Evolutionary conservation across 2,797 vertebrate species (phyloP).

Genomic region (Coregonus sp.): DNA sequence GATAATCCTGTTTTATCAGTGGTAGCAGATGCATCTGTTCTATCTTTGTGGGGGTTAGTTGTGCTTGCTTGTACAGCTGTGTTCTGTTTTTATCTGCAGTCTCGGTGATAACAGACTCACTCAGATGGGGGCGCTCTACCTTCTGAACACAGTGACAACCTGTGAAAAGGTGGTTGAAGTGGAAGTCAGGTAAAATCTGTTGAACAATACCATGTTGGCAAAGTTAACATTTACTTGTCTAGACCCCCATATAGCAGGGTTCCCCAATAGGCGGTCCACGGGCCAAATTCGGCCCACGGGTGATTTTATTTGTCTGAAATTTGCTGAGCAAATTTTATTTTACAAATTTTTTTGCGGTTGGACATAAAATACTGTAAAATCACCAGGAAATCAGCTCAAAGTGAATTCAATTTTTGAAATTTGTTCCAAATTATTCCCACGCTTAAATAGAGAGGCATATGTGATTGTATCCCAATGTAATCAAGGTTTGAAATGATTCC

Average conservation of each 20-base stretch:
- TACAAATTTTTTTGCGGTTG: too few species aligned
- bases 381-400: too few species aligned
- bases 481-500: too few species aligned
- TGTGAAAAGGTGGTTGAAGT: conserved; percentile 63
- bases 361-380: too few species aligned
- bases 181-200: conserved; percentile 73
- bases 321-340: too few species aligned
- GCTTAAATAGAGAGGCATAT: too few species aligned
- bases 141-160: conserved; percentile 67
- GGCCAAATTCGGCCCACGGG: too few species aligned
- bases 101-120: conserved; percentile 81
- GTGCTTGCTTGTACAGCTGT: conserved; percentile 1
- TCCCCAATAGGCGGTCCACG: too few species aligned
- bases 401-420: too few species aligned
- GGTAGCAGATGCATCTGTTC: neutral
- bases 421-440: too few species aligned
- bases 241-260: neutral
- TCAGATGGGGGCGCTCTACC: conserved; percentile 71
- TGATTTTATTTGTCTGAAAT: neutral
- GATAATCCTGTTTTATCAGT: neutral
- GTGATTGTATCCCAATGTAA: too few species aligned
- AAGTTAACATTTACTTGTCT: neutral
- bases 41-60: neutral
- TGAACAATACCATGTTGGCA: neutral
- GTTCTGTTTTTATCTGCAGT: conserved; percentile 63